Conservation (phyloP, 2,888 invertebrate species). For the Lampropteryx suffumata region DNA sequence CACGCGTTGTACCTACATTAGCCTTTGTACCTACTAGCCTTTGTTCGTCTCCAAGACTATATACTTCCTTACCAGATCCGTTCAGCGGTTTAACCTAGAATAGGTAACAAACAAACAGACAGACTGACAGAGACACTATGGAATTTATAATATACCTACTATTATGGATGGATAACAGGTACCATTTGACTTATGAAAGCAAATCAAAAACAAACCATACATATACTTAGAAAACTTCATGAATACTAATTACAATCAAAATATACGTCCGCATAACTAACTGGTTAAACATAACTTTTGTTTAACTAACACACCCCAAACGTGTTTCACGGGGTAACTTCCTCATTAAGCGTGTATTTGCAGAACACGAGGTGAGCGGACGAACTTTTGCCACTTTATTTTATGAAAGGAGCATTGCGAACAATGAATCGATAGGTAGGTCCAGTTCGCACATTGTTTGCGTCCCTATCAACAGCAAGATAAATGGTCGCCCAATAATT, state of each 20-base stretch:
- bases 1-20: no score
- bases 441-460: conserved; percentile 31
- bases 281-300: conserved; percentile 24
- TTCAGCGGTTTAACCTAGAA: no score
- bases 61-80: no score
- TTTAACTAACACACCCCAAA: conserved; percentile 22
- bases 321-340: conserved; percentile 25
- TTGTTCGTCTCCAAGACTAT: no score
- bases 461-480: conserved; percentile 29
- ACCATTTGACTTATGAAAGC: conserved; percentile 2
- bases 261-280: conserved; percentile 19
- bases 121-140: no score
- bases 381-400: conserved; percentile 20
- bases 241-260: conserved; percentile 16
- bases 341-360: conserved; percentile 25
- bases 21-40: no score
- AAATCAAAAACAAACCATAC: conserved; percentile 22
- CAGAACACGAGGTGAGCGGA: conserved; percentile 17
- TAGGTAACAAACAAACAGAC: no score
- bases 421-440: conserved; percentile 26
- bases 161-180: no score
- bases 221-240: conserved; percentile 24
- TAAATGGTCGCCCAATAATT: conserved; percentile 41
- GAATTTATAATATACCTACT: no score
- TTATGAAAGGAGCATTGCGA: conserved; percentile 21